phyloP scores from a whole-genome alignment of 1,140 invertebrate genomes.

The Drosophila lowei region DNA sequence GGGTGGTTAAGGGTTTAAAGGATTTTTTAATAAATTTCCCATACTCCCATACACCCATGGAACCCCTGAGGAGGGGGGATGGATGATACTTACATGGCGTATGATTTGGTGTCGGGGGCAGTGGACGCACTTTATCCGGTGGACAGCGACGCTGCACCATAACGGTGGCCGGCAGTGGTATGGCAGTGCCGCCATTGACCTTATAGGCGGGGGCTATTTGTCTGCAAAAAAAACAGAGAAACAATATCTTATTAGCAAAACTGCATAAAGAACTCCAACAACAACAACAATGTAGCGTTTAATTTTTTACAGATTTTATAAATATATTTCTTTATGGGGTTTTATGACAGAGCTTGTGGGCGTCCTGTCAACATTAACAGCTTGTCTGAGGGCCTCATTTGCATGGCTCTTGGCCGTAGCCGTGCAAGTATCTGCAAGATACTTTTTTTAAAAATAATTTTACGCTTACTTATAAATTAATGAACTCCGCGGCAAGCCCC shows the following conservation, averaged over 20 bases:
- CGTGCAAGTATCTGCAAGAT: constrained; percentile 53
- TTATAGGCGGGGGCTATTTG: constrained; percentile 86
- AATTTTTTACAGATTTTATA: constrained; percentile 17
- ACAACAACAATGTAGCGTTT: constrained; percentile 16
- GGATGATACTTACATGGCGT: constrained; percentile 83
- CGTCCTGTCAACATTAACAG: constrained; percentile 25
- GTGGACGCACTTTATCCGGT: constrained; percentile 89
- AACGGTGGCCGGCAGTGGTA: constrained; percentile 89
- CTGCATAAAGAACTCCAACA: constrained; percentile 7
- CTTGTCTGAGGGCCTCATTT: constrained; percentile 40
- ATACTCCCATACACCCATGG: not conserved
- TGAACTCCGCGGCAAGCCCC: constrained; percentile 52
- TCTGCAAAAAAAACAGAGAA: constrained; percentile 83
- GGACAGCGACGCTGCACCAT: constrained; percentile 89
- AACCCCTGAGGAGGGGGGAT: not conserved
- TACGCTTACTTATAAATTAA: constrained; percentile 68
- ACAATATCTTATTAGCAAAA: constrained; percentile 27
- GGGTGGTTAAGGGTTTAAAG: constrained; percentile 39
- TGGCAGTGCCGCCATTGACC: constrained; percentile 86
- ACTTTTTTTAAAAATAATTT: constrained; percentile 43
- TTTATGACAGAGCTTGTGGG: constrained; percentile 48
- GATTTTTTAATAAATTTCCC: constrained; percentile 75
- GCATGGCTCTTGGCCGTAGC: constrained; percentile 25
- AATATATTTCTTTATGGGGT: constrained; percentile 30
- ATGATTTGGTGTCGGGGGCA: constrained; percentile 86